Evolutionary conservation across 2,797 vertebrate species (phyloP).

Genomic region (Cyprinella venusta): DNA sequence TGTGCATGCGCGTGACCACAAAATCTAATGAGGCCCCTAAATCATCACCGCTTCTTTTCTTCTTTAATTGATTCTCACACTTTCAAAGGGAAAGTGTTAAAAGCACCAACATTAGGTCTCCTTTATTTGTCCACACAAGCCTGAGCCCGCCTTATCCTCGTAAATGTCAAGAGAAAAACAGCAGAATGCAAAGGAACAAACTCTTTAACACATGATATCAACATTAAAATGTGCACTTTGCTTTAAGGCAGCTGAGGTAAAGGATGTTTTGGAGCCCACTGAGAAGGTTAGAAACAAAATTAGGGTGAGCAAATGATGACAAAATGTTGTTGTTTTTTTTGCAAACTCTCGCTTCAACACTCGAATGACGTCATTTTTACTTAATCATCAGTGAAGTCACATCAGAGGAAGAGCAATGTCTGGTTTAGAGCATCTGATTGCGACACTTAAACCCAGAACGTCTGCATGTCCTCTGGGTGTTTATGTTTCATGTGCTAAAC

Average conservation of each 20-base stretch:
- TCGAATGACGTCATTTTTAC: neutral
- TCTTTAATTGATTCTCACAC: constrained; percentile 32
- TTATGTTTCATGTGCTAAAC: constrained; percentile 3
- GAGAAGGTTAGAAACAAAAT: neutral
- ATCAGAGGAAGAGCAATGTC: neutral
- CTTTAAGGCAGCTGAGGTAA: neutral
- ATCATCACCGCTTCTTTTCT: constrained; percentile 14
- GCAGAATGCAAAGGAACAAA: constrained; percentile 15
- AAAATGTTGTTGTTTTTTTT: neutral
- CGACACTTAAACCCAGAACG: neutral
- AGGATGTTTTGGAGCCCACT: neutral
- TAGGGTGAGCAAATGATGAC: neutral
- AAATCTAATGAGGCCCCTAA: constrained; percentile 26
- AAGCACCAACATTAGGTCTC: constrained; percentile 14
- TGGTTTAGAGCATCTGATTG: neutral
- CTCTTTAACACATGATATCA: constrained; percentile 1
- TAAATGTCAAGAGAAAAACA: constrained; percentile 17
- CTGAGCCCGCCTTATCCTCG: constrained; percentile 1
- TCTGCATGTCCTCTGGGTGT: constrained; percentile 19
- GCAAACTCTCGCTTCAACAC: neutral
- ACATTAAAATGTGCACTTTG: neutral
- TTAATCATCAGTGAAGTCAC: constrained; percentile 15
- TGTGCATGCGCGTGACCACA: neutral
- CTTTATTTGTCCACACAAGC: constrained; percentile 25
- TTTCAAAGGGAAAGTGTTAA: constrained; percentile 30